Evolutionary conservation across 2,797 vertebrate genomes (phyloP), one percentile per base, ranked within the genome.

Genomic region (Salarias fasciatus): DNA sequence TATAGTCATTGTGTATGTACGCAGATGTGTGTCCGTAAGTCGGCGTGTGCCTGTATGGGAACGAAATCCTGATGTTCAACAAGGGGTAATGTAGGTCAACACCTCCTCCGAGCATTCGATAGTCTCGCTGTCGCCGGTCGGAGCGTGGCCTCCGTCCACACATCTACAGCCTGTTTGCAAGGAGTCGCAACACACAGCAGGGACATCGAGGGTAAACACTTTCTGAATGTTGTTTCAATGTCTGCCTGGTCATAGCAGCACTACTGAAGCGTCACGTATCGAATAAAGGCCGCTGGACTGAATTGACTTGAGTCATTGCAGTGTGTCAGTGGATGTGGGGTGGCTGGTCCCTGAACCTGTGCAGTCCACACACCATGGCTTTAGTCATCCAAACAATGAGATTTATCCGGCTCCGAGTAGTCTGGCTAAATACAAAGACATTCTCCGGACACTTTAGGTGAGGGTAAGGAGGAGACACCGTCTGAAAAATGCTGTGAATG

Each of bases 51-150:
- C 52, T 57, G 75, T 51, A 38, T 72, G 66, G 15, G 31, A 75
- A 74, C 78, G 62, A 79, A 75, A 86, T 69, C 67, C 72, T 41
- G 51, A 65, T 85, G 80, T 82, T 86, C 75, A 84, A 77, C 70
- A 79, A 75, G 77, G 87, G 88, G 69, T 89, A 92, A 92, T 90
- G 79, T 91, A 91, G 89, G 91, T 90, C 91, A 92, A 85, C 71
- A 42, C 72, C 73, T 87, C 84, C 84, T 82, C 54, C 63, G 87
- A 90, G 88, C 68, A 70, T 88, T 75, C 37, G 48, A 66, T 49
- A 57, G 65, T 24, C 61, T 60, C 55, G 69, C 72, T 85, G 51
- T 78, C 83, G 80, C 83, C 67, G 77, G 71, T 79, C 75, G 55
- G 75, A 78, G 57, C 67, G 24, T 6, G 69, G 69, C 73, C 53